Conservation (phyloP, 2,888 invertebrate genomes). For the Cheilosia vulpina region DNA sequence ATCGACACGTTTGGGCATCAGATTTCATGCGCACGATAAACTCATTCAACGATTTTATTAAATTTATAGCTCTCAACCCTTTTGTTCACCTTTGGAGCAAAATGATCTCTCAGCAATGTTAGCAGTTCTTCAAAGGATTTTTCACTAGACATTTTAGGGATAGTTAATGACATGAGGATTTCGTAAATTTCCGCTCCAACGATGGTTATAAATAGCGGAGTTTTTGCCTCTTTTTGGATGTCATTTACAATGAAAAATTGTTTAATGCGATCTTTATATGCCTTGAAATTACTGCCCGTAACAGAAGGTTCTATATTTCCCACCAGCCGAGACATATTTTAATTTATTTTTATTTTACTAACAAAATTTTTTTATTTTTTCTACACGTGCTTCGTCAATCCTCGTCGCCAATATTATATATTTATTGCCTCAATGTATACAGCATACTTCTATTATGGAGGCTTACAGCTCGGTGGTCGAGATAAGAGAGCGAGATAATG, state of each 20-base stretch:
- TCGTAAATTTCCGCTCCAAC: slow-evolving; percentile 45
- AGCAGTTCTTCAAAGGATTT: slow-evolving; percentile 38
- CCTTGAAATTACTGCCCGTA: slow-evolving; percentile 8
- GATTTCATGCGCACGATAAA: slow-evolving; percentile 46
- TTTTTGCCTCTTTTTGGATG: slow-evolving; percentile 16
- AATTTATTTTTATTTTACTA: background rate
- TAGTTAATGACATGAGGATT: slow-evolving; percentile 41
- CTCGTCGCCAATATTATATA: background rate
- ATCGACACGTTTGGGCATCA: slow-evolving; percentile 28
- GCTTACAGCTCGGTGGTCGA: slow-evolving; percentile 1
- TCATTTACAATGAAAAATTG: slow-evolving; percentile 37
- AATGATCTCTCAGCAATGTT: slow-evolving; percentile 36
- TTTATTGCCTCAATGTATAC: background rate
- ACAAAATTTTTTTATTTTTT: background rate
- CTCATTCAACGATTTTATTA: slow-evolving; percentile 35
- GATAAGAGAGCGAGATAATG: background rate
- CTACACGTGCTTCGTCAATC: background rate
- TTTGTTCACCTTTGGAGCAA: slow-evolving; percentile 42
- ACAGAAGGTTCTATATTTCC: slow-evolving; percentile 31
- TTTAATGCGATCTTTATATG: slow-evolving; percentile 14
- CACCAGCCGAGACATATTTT: slow-evolving; percentile 9
- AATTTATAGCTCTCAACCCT: slow-evolving; percentile 45
- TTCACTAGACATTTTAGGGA: slow-evolving; percentile 15
- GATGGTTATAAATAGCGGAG: slow-evolving; percentile 38
- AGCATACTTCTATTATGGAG: rapidly evolving